Percentiles rank a stretch among this genome's conserved stretches.
Conservation (phyloP, 2,888 invertebrate genomes). For the Tricholauxania praeusta region DNA sequence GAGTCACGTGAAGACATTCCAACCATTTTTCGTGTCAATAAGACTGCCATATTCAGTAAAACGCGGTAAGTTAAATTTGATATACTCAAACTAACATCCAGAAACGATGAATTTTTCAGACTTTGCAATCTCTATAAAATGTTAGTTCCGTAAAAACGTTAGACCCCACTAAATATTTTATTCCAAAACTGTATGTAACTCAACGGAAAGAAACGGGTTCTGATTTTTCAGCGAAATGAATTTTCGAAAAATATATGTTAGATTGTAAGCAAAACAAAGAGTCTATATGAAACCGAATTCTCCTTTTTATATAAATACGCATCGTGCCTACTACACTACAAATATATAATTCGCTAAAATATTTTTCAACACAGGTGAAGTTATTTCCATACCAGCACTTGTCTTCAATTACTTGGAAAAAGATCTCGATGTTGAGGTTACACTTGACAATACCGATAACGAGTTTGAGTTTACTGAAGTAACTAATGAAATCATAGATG, state of each 20-base stretch:
- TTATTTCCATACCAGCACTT: conserved; percentile 85
- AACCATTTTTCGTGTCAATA: conserved; percentile 85
- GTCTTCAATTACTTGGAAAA: conserved; percentile 88
- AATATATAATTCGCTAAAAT: not conserved
- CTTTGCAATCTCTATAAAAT: too few relatives aligned
- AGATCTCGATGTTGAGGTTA: conserved; percentile 82
- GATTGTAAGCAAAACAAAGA: too few relatives aligned
- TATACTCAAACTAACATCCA: not conserved
- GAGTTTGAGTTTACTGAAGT: conserved; percentile 88
- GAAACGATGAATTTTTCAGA: not conserved
- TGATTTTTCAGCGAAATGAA: too few relatives aligned
- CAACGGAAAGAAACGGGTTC: too few relatives aligned
- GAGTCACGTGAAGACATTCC: conserved; percentile 79
- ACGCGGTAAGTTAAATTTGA: conserved; percentile 68
- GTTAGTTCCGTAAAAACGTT: too few relatives aligned
- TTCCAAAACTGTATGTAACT: too few relatives aligned
- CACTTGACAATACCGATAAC: conserved; percentile 82
- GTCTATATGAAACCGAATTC: not conserved
- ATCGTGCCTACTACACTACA: not conserved
- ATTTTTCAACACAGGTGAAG: conserved; percentile 72
- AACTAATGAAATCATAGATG: conserved; percentile 88
- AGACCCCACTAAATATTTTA: too few relatives aligned
- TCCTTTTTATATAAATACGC: not conserved
- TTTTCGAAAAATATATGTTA: too few relatives aligned
- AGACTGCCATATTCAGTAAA: conserved; percentile 92